These are phyloP conservation scores for Papilio demoleus DNA, from an alignment of 2,888 invertebrate species.

Conservation along the genomic window DNA sequence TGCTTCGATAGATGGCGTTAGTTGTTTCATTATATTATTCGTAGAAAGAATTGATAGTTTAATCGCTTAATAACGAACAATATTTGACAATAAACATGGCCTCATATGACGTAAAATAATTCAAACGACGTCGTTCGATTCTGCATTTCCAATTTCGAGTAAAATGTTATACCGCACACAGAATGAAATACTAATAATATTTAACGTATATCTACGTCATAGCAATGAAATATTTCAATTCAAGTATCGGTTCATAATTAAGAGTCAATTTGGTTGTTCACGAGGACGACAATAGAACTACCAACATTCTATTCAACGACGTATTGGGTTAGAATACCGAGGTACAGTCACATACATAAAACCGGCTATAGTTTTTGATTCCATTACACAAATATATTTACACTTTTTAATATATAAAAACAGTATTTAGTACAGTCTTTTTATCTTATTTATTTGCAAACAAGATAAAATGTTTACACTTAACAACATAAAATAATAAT, in stretches of 20 bases:
- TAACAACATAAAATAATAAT: too few relatives aligned
- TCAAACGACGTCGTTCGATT: too few relatives aligned
- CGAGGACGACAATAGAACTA: slow-evolving; percentile 17
- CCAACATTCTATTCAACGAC: slow-evolving; percentile 1
- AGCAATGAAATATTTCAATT: slow-evolving; percentile 12
- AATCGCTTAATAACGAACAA: too few relatives aligned
- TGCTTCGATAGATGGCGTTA: slow-evolving; percentile 1
- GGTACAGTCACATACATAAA: slow-evolving; percentile 1
- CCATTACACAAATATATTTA: background rate
- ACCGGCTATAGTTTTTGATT: background rate
- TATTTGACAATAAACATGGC: too few relatives aligned
- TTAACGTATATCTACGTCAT: background rate
- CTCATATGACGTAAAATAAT: too few relatives aligned
- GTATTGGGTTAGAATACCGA: background rate
- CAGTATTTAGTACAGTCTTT: too few relatives aligned
- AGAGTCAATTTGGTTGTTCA: slow-evolving; percentile 11
- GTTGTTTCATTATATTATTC: background rate
- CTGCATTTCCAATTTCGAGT: background rate
- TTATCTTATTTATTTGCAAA: too few relatives aligned
- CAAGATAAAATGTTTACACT: too few relatives aligned
- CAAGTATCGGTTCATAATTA: slow-evolving; percentile 7
- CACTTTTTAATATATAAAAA: too few relatives aligned
- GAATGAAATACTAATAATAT: background rate
- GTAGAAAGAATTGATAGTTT: too few relatives aligned
- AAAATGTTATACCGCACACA: background rate